Evolutionary conservation across 2,113 vertebrate genomes (phyloP).

Genomic region (Variabilichromis moorii): DNA sequence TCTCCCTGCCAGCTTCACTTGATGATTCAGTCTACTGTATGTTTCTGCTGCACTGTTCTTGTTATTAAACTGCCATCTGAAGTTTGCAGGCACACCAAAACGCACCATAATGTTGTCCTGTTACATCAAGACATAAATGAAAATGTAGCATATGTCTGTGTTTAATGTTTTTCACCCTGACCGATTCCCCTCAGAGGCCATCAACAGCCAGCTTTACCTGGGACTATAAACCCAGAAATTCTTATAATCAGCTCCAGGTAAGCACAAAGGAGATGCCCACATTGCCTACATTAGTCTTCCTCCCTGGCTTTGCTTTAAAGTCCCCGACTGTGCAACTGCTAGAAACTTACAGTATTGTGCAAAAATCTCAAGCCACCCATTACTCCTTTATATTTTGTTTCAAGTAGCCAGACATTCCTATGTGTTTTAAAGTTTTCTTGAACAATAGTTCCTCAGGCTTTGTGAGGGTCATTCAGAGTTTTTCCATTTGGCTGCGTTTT

Average conservation of each 20-base stretch:
- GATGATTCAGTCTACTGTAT: not conserved
- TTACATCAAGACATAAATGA: not conserved
- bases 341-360: not conserved
- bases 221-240: slow-evolving; percentile 71
- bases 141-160: slow-evolving; percentile 6
- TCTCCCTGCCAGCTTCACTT: not conserved
- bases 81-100: not conserved
- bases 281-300: not conserved
- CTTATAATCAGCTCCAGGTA: slow-evolving; percentile 70
- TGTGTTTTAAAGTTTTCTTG: not conserved
- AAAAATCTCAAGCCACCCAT: not conserved
- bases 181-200: slow-evolving; percentile 60
- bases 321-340: not conserved
- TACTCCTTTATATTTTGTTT: not conserved
- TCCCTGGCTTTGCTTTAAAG: slow-evolving; percentile 16
- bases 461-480: not conserved
- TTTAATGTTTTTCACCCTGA: slow-evolving; percentile 35
- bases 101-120: not conserved
- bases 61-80: not conserved
- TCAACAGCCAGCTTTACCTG: slow-evolving; percentile 66
- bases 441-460: not conserved
- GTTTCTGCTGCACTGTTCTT: not conserved
- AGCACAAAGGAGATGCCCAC: slow-evolving; percentile 31
- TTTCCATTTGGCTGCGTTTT: not conserved
- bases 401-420: not conserved